phyloP scores from a whole-genome alignment of 1,140 invertebrate genomes.

The Cepaea nemoralis region DNA sequence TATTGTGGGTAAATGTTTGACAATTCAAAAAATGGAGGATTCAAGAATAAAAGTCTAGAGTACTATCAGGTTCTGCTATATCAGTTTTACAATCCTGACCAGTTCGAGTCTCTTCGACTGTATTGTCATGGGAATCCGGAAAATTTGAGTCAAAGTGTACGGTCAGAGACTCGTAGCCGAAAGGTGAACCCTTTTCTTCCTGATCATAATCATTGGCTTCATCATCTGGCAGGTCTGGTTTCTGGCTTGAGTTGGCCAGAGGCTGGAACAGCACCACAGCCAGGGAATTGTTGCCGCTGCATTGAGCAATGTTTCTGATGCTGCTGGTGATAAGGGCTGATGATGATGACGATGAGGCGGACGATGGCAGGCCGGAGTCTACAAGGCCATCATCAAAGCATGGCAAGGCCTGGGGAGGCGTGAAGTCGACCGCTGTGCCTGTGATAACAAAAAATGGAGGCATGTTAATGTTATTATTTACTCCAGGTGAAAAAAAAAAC shows the following conservation, averaged over 20 bases:
- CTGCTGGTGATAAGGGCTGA: neutral
- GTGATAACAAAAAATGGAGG: neutral
- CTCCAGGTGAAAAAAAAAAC: too few species aligned
- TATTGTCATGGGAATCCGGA: neutral
- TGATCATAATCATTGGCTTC: conserved; percentile 8
- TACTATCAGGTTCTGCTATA: conserved; percentile 31
- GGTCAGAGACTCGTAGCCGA: conserved; percentile 23
- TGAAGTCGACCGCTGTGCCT: conserved; percentile 29
- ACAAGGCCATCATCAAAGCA: conserved; percentile 11
- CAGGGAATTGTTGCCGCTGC: conserved; percentile 12
- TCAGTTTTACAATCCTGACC: neutral
- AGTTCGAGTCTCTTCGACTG: neutral
- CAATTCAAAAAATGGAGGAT: neutral
- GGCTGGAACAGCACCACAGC: conserved; percentile 20
- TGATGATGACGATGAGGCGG: neutral
- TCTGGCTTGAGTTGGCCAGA: neutral
- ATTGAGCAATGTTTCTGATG: neutral
- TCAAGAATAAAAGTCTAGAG: conserved; percentile 36
- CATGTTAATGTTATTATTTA: too few species aligned
- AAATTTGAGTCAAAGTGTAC: conserved; percentile 34
- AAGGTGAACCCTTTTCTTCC: neutral
- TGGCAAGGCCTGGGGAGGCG: conserved; percentile 25
- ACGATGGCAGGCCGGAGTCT: neutral
- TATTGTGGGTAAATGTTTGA: too few species aligned
- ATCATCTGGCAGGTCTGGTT: neutral